Conservation (phyloP, 2,797 vertebrate species). For the Remorina albescens region DNA sequence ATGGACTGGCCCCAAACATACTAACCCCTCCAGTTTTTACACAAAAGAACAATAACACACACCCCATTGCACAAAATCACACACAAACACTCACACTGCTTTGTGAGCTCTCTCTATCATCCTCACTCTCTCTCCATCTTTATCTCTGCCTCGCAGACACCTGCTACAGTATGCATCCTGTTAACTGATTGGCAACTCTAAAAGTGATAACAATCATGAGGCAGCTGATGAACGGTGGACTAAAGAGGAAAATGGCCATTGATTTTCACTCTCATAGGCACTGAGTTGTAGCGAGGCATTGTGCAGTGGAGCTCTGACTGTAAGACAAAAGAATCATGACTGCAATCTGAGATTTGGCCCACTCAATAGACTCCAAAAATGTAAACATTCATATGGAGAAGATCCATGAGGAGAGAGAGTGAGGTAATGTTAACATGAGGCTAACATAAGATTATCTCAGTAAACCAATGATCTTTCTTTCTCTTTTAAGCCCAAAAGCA, state of each 20-base stretch:
- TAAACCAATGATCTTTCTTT: neutral
- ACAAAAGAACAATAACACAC: constrained; percentile 8
- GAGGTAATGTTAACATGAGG: neutral
- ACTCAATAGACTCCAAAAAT: constrained; percentile 61
- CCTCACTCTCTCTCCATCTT: constrained; percentile 46
- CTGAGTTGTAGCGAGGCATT: constrained; percentile 60
- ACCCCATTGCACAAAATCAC: constrained; percentile 26
- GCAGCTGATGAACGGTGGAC: constrained; percentile 67
- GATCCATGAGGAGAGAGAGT: neutral
- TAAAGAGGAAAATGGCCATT: constrained; percentile 70
- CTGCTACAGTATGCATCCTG: constrained; percentile 60
- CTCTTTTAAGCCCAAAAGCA: neutral
- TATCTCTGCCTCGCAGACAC: constrained; percentile 62
- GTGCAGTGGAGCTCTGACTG: constrained; percentile 60
- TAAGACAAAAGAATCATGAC: constrained; percentile 72
- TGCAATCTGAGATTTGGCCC: constrained; percentile 67
- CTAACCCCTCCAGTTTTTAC: constrained; percentile 13
- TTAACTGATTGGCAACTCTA: constrained; percentile 68
- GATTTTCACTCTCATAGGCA: constrained; percentile 67
- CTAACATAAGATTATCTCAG: neutral
- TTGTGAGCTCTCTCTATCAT: constrained; percentile 19
- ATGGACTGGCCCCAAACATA: constrained; percentile 1
- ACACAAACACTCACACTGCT: neutral
- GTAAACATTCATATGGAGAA: neutral
- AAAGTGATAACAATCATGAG: constrained; percentile 74